Percentiles rank a stretch among this genome's conserved stretches.
These are phyloP conservation scores for Ammodytes dubius DNA, from an alignment of 2,113 vertebrate species.

Conservation along the genomic window DNA sequence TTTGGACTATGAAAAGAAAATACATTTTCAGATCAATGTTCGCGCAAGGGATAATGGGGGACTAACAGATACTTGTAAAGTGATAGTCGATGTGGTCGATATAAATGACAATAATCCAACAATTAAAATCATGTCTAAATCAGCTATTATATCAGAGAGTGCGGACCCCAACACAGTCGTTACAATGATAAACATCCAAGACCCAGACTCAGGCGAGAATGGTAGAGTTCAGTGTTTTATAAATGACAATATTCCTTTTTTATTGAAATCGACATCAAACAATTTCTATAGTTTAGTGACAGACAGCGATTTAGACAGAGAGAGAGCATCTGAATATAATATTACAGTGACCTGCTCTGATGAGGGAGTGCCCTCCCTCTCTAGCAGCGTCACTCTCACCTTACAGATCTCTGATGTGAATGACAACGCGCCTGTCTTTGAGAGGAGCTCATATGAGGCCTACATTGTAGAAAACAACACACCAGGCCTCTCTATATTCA, in stretches of 20 bases:
- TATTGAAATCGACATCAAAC: slow-evolving; percentile 41
- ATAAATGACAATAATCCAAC: slow-evolving; percentile 82
- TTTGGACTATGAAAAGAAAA: slow-evolving; percentile 81
- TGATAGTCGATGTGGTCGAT: slow-evolving; percentile 79
- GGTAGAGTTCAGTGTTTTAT: slow-evolving; percentile 61
- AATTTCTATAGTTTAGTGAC: slow-evolving; percentile 54
- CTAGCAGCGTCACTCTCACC: not conserved
- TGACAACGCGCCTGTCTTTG: slow-evolving; percentile 42
- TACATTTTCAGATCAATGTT: slow-evolving; percentile 78
- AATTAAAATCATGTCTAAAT: slow-evolving; percentile 67
- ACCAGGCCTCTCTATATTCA: no score
- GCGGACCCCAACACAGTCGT: slow-evolving; percentile 51
- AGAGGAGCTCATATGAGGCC: not conserved
- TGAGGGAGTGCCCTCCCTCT: slow-evolving; percentile 67
- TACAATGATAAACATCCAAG: slow-evolving; percentile 69
- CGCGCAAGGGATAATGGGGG: slow-evolving; percentile 82
- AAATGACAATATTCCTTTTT: slow-evolving; percentile 41
- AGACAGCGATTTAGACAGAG: slow-evolving; percentile 60
- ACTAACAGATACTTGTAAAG: slow-evolving; percentile 76
- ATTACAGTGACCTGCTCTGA: slow-evolving; percentile 62
- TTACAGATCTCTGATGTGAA: slow-evolving; percentile 1
- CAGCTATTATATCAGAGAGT: slow-evolving; percentile 54
- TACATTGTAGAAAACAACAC: no score
- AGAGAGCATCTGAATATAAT: not conserved
- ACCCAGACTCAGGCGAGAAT: slow-evolving; percentile 72